phyloP scores from a whole-genome alignment of 2,113 vertebrate species.

The Eulacestoma nigropectus region DNA sequence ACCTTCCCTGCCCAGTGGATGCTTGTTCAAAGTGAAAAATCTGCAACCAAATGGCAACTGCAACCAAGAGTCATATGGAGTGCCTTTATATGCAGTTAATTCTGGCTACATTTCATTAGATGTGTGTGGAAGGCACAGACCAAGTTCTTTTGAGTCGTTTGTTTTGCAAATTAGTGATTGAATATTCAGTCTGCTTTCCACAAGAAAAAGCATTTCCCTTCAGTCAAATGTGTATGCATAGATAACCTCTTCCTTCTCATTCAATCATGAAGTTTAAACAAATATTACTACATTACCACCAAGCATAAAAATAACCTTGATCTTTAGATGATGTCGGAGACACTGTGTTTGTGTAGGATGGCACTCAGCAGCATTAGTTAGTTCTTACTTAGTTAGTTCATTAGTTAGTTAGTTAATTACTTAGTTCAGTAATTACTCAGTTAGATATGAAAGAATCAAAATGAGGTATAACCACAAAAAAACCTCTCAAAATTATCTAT shows the following conservation, averaged over 20 bases:
- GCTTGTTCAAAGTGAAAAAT: neutral
- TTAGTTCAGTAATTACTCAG: neutral
- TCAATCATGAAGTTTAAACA: neutral
- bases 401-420: no score
- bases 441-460: neutral
- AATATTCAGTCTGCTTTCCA: neutral
- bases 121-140: neutral
- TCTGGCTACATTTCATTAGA: neutral
- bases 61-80: accelerated
- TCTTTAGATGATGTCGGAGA: neutral
- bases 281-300: neutral
- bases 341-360: neutral
- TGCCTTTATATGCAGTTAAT: neutral
- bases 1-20: neutral
- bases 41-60: neutral
- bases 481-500: neutral
- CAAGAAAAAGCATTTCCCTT: neutral
- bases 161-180: neutral
- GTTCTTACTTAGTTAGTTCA: no score
- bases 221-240: neutral
- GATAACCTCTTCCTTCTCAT: neutral
- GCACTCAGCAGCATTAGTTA: neutral
- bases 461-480: no score
- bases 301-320: neutral
- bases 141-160: neutral